Evolutionary conservation across 1,140 invertebrate genomes (phyloP).

Genomic region (Lucilia cuprina): DNA sequence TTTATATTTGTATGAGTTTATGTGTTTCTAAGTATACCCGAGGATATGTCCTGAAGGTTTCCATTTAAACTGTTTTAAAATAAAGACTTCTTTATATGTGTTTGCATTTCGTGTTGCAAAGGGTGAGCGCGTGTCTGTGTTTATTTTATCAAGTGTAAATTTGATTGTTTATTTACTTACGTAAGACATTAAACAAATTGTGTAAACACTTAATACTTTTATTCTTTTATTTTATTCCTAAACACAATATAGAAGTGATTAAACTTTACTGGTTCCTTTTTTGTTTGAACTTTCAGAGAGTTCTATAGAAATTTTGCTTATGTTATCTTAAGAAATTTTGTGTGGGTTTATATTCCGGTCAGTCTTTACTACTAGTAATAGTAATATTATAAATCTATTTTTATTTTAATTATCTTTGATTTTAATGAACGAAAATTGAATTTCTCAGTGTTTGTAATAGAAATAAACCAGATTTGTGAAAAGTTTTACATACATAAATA

Average conservation of each 20-base stretch:
- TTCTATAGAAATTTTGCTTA: neutral
- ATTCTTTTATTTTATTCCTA: neutral
- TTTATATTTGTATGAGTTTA: neutral
- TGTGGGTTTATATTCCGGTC: too few species aligned
- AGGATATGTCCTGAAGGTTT: neutral
- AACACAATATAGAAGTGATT: neutral
- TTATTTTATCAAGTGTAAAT: neutral
- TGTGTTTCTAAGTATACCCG: neutral
- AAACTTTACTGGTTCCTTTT: neutral
- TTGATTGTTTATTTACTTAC: neutral
- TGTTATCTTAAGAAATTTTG: too few species aligned
- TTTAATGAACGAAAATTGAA: too few species aligned
- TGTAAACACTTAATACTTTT: neutral
- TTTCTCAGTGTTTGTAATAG: too few species aligned
- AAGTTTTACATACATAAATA: too few species aligned
- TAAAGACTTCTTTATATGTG: neutral
- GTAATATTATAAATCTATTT: too few species aligned
- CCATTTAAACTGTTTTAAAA: neutral
- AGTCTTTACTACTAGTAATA: too few species aligned
- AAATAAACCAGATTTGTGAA: too few species aligned
- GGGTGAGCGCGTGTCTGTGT: neutral
- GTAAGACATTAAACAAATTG: conserved; percentile 1
- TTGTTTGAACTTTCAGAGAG: neutral
- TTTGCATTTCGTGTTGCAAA: neutral
- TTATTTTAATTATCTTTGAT: too few species aligned